These are phyloP conservation scores for Cetoscarus ocellatus DNA, from an alignment of 2,797 vertebrate genomes.

Conservation along the genomic window DNA sequence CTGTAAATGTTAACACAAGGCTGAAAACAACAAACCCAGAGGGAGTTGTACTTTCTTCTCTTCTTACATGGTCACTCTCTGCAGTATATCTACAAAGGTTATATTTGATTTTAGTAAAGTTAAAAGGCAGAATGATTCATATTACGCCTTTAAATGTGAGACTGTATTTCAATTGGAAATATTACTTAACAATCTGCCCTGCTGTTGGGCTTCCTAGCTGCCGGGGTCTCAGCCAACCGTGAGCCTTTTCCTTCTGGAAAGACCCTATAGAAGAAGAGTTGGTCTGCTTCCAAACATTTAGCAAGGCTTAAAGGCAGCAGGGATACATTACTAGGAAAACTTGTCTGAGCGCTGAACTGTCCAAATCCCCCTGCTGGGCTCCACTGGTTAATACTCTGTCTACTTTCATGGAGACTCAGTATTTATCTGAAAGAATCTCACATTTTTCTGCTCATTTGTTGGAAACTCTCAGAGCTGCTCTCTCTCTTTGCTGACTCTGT, in stretches of 20 bases:
- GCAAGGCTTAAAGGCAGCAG: conserved; percentile 52
- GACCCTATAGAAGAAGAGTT: conserved; percentile 36
- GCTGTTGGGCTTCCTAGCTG: conserved; percentile 3
- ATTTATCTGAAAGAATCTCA: conserved; percentile 28
- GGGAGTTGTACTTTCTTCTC: too few species aligned
- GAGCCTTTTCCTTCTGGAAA: conserved; percentile 34
- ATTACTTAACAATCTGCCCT: conserved; percentile 8
- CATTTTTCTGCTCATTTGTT: conserved; percentile 4
- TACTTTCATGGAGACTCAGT: conserved; percentile 11
- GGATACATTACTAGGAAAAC: conserved; percentile 59
- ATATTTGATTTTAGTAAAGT: too few species aligned
- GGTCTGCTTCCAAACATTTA: conserved; percentile 51
- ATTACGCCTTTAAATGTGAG: not conserved
- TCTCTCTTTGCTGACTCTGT: conserved; percentile 36
- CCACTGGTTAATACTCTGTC: conserved; percentile 21
- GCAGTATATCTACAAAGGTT: too few species aligned
- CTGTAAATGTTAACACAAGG: too few species aligned
- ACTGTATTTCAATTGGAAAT: not conserved
- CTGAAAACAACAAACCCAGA: too few species aligned
- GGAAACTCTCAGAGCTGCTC: conserved; percentile 5
- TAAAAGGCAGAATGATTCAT: too few species aligned
- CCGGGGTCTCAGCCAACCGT: conserved; percentile 25
- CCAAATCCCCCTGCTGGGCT: conserved; percentile 21
- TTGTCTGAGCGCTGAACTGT: conserved; percentile 43
- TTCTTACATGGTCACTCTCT: too few species aligned